A percentile compares a stretch with the other conserved stretches of the same genome.
Conservation (phyloP, 2,113 vertebrate species). For the Naja naja region DNA sequence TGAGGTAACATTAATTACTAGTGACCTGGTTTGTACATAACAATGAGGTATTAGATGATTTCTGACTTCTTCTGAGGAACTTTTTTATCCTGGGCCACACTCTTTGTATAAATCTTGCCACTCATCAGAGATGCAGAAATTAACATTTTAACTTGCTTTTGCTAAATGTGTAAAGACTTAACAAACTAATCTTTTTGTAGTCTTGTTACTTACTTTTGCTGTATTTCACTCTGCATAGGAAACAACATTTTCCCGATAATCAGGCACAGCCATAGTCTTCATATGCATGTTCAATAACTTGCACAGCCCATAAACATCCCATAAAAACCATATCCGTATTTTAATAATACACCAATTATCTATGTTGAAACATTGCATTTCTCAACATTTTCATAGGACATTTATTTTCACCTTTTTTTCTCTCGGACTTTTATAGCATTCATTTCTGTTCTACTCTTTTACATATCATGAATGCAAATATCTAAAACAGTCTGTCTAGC, state of each 20-base stretch:
- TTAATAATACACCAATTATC: neutral
- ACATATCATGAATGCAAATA: neutral
- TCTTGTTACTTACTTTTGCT: neutral
- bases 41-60: neutral
- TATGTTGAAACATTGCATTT: neutral
- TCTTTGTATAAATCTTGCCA: neutral
- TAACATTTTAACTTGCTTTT: neutral
- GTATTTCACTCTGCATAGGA: neutral
- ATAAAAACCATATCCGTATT: neutral
- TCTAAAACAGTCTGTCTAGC: neutral
- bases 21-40: neutral
- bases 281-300: neutral
- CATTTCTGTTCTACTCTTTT: neutral
- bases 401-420: neutral
- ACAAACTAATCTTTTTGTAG: neutral
- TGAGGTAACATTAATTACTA: neutral
- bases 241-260: neutral
- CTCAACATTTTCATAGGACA: neutral
- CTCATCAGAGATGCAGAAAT: neutral
- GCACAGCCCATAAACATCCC: neutral
- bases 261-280: neutral
- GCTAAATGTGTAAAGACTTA: neutral
- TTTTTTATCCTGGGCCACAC: neutral
- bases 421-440: neutral
- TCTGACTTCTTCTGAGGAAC: neutral